Evolutionary conservation across 2,113 vertebrate genomes (phyloP).

Genomic region (Prinia subflava): DNA sequence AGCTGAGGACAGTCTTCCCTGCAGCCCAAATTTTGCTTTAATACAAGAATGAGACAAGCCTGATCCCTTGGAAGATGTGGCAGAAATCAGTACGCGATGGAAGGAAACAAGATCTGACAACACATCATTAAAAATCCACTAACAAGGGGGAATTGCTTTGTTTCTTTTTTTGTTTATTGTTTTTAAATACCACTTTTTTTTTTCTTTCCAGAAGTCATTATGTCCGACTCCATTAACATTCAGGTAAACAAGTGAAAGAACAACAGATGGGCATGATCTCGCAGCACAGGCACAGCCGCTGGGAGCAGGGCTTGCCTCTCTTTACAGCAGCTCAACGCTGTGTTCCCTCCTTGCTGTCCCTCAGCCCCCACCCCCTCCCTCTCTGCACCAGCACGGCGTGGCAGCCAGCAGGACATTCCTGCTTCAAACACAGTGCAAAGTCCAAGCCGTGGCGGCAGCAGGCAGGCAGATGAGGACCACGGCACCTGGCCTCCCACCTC

Average conservation of each 20-base stretch:
- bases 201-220: conserved; percentile 44
- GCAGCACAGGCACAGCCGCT: background rate
- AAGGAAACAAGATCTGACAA: conserved; percentile 42
- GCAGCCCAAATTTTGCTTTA: background rate
- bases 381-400: rapidly evolving
- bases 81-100: background rate
- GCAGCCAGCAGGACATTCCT: background rate
- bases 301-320: background rate
- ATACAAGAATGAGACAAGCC: background rate
- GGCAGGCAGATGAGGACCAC: background rate
- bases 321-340: background rate
- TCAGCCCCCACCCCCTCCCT: rapidly evolving
- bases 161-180: conserved; percentile 40
- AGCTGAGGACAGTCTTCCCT: conserved; percentile 2
- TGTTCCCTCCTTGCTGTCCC: background rate
- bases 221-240: conserved; percentile 44
- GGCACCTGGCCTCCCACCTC: background rate
- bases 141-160: background rate
- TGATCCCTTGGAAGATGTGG: background rate
- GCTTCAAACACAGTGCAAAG: background rate
- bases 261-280: conserved; percentile 33
- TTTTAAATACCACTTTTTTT: conserved; percentile 21
- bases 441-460: background rate
- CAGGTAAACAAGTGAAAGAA: conserved; percentile 59
- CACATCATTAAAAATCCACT: conserved; percentile 25